Percentiles rank a stretch among this genome's conserved stretches.
Conservation (phyloP, 2,797 vertebrate genomes). For the Lepus oiostolus region DNA sequence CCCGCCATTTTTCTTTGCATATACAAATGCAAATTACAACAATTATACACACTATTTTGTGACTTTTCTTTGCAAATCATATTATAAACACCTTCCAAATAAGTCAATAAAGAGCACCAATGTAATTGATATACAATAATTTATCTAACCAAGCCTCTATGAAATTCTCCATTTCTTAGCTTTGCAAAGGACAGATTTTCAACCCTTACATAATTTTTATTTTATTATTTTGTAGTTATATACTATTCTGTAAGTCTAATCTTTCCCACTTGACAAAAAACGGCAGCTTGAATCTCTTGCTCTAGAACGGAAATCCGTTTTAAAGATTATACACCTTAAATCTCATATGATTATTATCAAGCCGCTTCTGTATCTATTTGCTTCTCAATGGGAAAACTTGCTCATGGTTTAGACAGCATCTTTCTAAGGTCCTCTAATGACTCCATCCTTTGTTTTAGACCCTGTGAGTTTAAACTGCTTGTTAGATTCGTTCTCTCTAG, state of each 20-base stretch:
- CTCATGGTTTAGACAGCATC: too few relatives aligned
- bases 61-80: slow-evolving; percentile 47
- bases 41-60: background rate
- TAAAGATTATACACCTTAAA: background rate
- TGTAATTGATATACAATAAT: background rate
- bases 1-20: background rate
- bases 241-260: too few relatives aligned
- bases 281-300: background rate
- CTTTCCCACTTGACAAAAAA: too few relatives aligned
- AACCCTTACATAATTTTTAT: background rate
- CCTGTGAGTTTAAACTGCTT: too few relatives aligned
- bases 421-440: too few relatives aligned
- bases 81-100: background rate
- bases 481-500: too few relatives aligned
- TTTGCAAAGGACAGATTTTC: background rate
- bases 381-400: too few relatives aligned
- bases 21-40: background rate
- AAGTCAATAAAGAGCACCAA: background rate
- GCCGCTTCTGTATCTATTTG: too few relatives aligned
- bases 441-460: too few relatives aligned
- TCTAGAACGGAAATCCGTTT: background rate
- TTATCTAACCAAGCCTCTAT: background rate
- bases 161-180: background rate
- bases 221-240: background rate
- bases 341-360: too few relatives aligned